Evolutionary conservation across 2,888 invertebrate species (phyloP).

Genomic region (Sacculina carcini): DNA sequence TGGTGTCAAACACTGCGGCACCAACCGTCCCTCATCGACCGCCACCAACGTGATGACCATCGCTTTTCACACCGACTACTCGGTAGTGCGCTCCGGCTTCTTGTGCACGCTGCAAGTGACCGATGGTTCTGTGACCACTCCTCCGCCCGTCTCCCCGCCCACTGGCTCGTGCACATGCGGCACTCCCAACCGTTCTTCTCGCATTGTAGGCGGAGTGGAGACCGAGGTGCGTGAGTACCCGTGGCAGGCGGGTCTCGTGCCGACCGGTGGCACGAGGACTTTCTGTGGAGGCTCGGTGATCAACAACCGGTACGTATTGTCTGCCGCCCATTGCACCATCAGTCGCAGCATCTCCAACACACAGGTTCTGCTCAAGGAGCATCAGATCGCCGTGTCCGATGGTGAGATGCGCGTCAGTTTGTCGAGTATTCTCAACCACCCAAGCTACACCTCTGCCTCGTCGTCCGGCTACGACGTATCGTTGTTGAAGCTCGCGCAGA

Average conservation of each 20-base stretch:
- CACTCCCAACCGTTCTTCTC: neutral
- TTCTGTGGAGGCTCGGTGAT: neutral
- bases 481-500: neutral
- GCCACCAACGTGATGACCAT: neutral
- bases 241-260: neutral
- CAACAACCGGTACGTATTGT: neutral
- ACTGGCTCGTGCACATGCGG: neutral
- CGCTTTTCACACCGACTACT: neutral
- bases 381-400: neutral
- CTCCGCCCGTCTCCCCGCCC: neutral
- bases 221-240: neutral
- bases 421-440: neutral
- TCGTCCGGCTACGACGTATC: slow-evolving; percentile 3
- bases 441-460: neutral
- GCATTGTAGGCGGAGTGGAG: neutral
- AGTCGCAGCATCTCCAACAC: neutral
- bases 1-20: neutral
- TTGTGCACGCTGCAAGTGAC: neutral
- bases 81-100: neutral
- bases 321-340: neutral
- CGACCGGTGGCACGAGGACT: neutral
- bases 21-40: neutral
- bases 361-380: neutral
- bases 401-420: neutral
- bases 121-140: neutral